Conservation (phyloP, 2,797 vertebrate genomes). For the Muscicapa striata region DNA sequence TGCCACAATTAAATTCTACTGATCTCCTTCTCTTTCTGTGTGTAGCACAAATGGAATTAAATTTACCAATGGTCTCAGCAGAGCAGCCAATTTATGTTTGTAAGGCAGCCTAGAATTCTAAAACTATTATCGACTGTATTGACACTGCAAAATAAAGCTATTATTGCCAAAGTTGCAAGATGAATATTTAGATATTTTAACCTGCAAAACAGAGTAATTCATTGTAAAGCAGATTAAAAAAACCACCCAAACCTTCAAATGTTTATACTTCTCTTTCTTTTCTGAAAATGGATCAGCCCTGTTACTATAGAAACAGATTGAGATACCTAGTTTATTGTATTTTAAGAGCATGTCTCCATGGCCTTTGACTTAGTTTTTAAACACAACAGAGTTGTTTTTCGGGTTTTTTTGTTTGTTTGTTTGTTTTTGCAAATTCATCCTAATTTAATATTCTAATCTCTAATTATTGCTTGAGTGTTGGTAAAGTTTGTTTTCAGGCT, state of each 20-base stretch:
- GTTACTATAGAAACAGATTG: conserved; percentile 39
- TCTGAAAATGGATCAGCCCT: conserved; percentile 16
- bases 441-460: background rate
- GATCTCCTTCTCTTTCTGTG: background rate
- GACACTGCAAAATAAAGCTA: background rate
- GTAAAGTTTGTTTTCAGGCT: background rate
- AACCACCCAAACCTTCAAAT: background rate
- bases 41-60: conserved; percentile 34
- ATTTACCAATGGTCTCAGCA: conserved; percentile 15
- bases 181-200: background rate
- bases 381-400: background rate
- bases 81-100: background rate
- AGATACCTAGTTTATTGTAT: conserved; percentile 17
- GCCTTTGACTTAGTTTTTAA: conserved; percentile 23
- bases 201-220: conserved; percentile 7
- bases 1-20: conserved; percentile 16
- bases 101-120: conserved; percentile 17
- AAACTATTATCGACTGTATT: background rate
- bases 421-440: background rate
- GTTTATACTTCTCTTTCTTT: conserved; percentile 36
- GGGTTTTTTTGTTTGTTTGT: background rate
- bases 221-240: background rate
- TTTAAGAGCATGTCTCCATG: background rate
- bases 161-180: background rate
- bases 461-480: background rate